Conservation (phyloP, 2,888 invertebrate species). For the Ophioninae sp. region DNA sequence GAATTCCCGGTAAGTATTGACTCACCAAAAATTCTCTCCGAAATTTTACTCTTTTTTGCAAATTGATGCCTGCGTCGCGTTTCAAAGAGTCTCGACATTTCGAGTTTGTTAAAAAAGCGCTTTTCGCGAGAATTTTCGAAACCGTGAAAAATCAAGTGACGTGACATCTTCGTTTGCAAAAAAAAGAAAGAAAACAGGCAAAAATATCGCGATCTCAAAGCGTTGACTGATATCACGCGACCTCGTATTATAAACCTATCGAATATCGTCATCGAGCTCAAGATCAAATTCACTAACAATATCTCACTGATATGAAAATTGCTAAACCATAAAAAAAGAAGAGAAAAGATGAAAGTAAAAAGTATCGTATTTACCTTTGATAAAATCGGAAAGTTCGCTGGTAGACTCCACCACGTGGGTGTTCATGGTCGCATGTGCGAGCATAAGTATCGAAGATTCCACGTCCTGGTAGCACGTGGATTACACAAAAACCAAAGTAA, state of each 20-base stretch:
- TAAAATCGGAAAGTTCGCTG: slow-evolving; percentile 74
- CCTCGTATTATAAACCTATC: background rate
- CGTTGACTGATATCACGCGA: background rate
- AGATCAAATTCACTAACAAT: background rate
- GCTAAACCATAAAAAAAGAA: background rate
- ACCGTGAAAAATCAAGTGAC: too few species aligned
- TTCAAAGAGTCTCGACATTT: background rate
- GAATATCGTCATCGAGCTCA: background rate
- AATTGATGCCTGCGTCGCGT: background rate
- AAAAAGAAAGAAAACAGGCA: too few species aligned
- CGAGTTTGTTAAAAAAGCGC: too few species aligned
- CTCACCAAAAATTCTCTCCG: background rate
- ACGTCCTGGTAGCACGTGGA: slow-evolving; percentile 23
- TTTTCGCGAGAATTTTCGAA: background rate
- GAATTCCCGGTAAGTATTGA: background rate
- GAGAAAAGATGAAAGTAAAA: slow-evolving; percentile 23
- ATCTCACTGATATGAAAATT: background rate
- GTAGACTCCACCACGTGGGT: slow-evolving; percentile 76
- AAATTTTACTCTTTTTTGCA: background rate
- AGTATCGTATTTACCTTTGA: slow-evolving; percentile 73
- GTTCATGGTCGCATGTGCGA: slow-evolving; percentile 70
- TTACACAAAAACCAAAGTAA: slow-evolving; percentile 22
- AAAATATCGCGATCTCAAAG: background rate
- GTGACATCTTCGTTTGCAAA: background rate
- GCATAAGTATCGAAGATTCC: slow-evolving; percentile 2